These are phyloP conservation scores for Euclidia mi DNA, from an alignment of 2,888 invertebrate species.

Conservation along the genomic window DNA sequence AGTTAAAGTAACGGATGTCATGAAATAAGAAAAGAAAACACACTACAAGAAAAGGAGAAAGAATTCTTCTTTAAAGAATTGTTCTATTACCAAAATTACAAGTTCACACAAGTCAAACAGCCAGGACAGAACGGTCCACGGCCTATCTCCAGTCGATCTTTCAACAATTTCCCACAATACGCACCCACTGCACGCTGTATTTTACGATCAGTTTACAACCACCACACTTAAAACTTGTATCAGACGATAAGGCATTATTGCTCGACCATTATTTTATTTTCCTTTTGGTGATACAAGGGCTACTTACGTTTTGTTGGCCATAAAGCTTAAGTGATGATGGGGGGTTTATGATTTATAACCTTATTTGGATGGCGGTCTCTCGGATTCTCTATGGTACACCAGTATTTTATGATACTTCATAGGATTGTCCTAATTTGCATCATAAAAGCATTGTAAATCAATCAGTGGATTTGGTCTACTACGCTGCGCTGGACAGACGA, in stretches of 20 bases:
- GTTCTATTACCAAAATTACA: too few species aligned
- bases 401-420: too few species aligned
- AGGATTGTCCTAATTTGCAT: too few species aligned
- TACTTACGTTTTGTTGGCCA: constrained; percentile 14
- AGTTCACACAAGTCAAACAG: constrained; percentile 1
- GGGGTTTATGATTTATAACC: constrained; percentile 11
- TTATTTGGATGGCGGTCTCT: not conserved
- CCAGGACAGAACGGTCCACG: not conserved
- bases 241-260: constrained; percentile 53
- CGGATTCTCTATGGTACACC: too few species aligned
- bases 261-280: constrained; percentile 55
- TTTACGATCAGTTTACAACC: constrained; percentile 52
- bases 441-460: too few species aligned
- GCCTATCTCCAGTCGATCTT: constrained; percentile 37
- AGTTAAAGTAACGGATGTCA: too few species aligned
- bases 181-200: constrained; percentile 24
- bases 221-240: constrained; percentile 55
- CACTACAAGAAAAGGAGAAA: too few species aligned
- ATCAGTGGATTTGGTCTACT: too few species aligned
- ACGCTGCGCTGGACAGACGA: too few species aligned
- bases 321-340: constrained; percentile 11
- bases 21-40: too few species aligned
- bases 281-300: constrained; percentile 38
- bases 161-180: constrained; percentile 21
- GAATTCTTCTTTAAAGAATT: too few species aligned